A percentile compares a stretch with the other conserved stretches of the same genome.
These are phyloP conservation scores for Doris montereyensis DNA, from an alignment of 2,888 invertebrate species.

Conservation along the genomic window DNA sequence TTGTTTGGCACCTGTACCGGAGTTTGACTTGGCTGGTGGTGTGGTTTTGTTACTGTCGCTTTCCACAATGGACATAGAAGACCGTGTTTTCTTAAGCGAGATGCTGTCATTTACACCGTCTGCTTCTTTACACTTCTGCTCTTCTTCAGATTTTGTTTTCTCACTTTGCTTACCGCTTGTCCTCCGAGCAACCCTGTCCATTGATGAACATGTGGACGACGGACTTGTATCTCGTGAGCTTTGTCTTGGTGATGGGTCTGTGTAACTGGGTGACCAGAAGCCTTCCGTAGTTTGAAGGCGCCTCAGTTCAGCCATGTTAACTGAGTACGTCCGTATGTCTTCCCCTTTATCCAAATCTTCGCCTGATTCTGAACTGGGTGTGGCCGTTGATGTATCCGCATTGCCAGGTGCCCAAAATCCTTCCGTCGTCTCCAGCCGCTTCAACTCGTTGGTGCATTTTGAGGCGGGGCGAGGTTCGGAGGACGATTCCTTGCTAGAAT, in stretches of 20 bases:
- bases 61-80: no score
- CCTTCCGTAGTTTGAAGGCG: slow-evolving; percentile 36
- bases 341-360: neutral
- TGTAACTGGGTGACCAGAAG: slow-evolving; percentile 13
- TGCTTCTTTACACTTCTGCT: no score
- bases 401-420: neutral
- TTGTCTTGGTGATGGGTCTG: neutral
- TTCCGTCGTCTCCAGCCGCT: neutral
- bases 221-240: neutral
- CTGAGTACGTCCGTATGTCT: neutral
- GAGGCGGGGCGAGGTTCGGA: no score
- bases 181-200: no score
- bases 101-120: no score
- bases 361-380: neutral
- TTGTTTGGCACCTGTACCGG: no score
- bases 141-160: no score
- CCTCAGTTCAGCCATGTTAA: slow-evolving; percentile 14
- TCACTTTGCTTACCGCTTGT: no score
- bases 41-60: no score
- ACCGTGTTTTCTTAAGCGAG: no score
- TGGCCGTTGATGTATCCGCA: neutral
- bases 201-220: slow-evolving; percentile 16
- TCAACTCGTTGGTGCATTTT: neutral
- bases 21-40: no score
- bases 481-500: no score